phyloP scores from a whole-genome alignment of 53 echinoderm and acorn worm genomes.

The Apostichopus leukothele region DNA sequence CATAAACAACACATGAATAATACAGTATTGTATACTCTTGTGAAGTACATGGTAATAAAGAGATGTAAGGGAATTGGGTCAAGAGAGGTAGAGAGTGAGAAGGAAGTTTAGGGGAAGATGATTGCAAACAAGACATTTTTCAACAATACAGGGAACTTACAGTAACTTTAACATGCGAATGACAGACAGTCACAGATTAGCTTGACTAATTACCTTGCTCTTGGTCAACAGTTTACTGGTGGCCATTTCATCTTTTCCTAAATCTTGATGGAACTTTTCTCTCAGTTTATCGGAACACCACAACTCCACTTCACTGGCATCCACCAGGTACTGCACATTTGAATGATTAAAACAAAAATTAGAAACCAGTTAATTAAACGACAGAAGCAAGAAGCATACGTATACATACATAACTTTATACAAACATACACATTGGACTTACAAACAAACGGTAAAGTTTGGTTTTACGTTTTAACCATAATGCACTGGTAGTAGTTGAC shows the following conservation, averaged over 20 bases:
- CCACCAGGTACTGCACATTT: slow-evolving; percentile 67
- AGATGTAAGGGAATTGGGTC: neutral
- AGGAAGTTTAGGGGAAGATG: too few species aligned
- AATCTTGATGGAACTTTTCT: slow-evolving; percentile 60
- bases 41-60: neutral
- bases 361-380: too few species aligned
- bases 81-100: neutral
- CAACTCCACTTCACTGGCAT: slow-evolving; percentile 80
- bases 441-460: neutral
- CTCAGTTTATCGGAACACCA: slow-evolving; percentile 85
- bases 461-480: neutral
- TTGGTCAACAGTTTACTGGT: slow-evolving; percentile 78
- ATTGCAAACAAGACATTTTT: neutral
- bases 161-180: neutral
- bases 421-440: neutral
- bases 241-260: slow-evolving; percentile 87
- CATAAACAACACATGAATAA: too few species aligned
- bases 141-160: slow-evolving; percentile 7
- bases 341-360: neutral
- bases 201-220: slow-evolving; percentile 59
- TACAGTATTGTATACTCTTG: neutral
- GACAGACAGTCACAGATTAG: neutral
- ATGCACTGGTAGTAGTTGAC: too few species aligned
- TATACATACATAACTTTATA: too few species aligned
- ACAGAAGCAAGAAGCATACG: too few species aligned